Percentiles rank a stretch among this genome's conserved stretches.
Conservation (phyloP, 2,797 vertebrate genomes). For the Microhierax caerulescens region DNA sequence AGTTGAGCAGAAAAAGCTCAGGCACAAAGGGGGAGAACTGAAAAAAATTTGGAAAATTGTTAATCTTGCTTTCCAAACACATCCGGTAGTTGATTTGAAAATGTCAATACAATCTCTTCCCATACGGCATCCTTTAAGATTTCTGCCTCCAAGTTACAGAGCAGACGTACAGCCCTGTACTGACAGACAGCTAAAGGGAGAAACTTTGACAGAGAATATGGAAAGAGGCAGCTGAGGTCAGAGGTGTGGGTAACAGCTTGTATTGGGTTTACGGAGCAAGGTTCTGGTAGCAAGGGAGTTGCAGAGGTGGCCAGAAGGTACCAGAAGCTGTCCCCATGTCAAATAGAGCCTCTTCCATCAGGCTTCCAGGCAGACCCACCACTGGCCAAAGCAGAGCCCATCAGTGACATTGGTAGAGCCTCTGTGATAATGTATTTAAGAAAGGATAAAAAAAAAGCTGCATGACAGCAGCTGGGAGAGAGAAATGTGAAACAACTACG, state of each 20-base stretch:
- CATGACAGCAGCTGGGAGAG: neutral
- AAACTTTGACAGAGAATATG: neutral
- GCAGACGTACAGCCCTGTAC: neutral
- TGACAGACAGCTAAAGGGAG: neutral
- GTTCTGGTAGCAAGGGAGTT: neutral
- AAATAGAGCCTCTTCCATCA: rapidly evolving
- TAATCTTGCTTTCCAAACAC: neutral
- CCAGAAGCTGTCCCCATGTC: neutral
- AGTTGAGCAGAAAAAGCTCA: neutral
- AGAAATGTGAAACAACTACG: neutral
- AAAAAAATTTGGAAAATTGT: neutral
- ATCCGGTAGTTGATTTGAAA: neutral
- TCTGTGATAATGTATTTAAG: neutral
- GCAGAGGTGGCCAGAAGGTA: neutral
- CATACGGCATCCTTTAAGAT: neutral
- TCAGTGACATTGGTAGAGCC: rapidly evolving
- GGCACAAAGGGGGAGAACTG: neutral
- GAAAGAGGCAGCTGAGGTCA: neutral
- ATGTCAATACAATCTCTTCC: neutral
- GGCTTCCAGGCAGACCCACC: rapidly evolving
- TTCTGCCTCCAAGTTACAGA: neutral
- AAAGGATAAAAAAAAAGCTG: neutral
- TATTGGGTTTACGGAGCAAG: neutral
- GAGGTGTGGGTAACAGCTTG: neutral
- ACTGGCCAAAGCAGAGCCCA: neutral